Base-by-base conservation (phyloP, 2,888 invertebrate species). In the Spialia ferax region DNA sequence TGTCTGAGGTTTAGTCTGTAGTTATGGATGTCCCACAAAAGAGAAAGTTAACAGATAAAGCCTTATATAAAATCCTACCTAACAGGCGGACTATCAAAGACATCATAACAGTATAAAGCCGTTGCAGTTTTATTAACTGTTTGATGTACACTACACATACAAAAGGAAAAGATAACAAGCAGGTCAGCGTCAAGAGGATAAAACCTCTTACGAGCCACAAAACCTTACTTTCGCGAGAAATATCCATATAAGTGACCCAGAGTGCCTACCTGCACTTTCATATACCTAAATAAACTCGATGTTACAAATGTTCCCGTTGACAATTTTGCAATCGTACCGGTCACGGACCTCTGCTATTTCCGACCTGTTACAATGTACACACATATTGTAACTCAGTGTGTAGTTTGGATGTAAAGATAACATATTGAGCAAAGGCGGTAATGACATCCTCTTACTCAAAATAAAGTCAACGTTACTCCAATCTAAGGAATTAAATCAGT, bases 361-460 rank as follows among this genome's bases (percentile, higher is more conserved):
- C 65, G 59, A 65, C 59, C 65, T 59, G 65, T 65, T 59, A 65
- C 65, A 65, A 65, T 59, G 65, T 59, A 29, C 8, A 13, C 65
- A 45, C 63, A 59, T 65, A 65, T 59, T 65, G 65, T 59, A 65
- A 59, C 61, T 32, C 23, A 23, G 57, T 22, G 35, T 55, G 54
- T 61, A 66, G 42, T 42, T 42, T 15, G 45, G 66, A 67, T 67
- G 66, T 54, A 67, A 60, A 73, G 70, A 72, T 74, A 75, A 74
- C 67, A 70, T 68, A 54, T 74, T 74, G 71, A 66, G 72, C 63
- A 73, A 81, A 76, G 70, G 69, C 63, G 71, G 67, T 79, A 81
- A 82, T 77, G 75, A 78, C 82, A 78, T 80, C 82, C 80, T 81
- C 73, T 78, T 71, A 76, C 72, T 76, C 11, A 72, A 73, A 74